Evolutionary conservation across 2,113 vertebrate species (phyloP).

Genomic region (Platanista minor): DNA sequence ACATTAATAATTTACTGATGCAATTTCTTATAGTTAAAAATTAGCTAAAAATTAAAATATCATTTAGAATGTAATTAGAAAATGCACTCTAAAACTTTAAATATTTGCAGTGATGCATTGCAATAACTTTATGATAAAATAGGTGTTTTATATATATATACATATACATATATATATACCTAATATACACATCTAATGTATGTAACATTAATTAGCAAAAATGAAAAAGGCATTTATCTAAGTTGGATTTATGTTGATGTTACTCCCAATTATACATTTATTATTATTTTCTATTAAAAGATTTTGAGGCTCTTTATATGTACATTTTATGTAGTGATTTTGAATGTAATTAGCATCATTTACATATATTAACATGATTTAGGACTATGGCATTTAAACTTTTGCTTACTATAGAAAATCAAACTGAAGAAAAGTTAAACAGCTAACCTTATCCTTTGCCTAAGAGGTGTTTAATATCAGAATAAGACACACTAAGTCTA

Average conservation of each 20-base stretch:
- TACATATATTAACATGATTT: background rate
- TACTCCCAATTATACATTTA: background rate
- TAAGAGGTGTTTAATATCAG: background rate
- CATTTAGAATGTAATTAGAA: background rate
- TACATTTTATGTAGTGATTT: conserved; percentile 2
- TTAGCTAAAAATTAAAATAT: background rate
- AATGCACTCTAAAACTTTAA: background rate
- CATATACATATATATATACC: background rate
- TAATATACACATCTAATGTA: background rate
- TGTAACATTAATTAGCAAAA: background rate
- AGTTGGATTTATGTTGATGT: conserved; percentile 4
- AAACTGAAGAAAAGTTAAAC: background rate
- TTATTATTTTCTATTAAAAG: background rate
- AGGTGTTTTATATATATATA: background rate
- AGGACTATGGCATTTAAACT: background rate
- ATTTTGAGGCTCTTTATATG: background rate
- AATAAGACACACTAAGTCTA: background rate
- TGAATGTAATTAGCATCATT: background rate
- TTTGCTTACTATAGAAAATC: background rate
- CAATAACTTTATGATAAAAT: background rate
- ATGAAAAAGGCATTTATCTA: background rate
- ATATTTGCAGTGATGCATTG: background rate
- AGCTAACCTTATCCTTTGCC: background rate
- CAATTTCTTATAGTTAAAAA: conserved; percentile 15
- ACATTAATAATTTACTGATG: background rate